Percentiles rank a stretch among this genome's conserved stretches.
Conservation (phyloP, 2,797 vertebrate species). For the Valencia hispanica region DNA sequence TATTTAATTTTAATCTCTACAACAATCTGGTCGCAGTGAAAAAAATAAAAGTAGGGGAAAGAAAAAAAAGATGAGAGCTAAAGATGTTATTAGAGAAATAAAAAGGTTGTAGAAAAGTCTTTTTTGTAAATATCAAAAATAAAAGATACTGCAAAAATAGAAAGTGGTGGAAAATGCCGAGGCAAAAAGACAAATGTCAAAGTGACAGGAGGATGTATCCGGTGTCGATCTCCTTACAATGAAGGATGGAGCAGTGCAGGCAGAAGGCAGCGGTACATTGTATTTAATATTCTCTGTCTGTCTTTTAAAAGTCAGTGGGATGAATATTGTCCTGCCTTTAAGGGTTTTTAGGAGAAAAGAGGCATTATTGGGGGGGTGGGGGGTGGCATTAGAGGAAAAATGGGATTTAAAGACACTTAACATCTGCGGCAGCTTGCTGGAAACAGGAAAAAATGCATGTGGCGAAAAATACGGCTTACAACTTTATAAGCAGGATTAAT, state of each 20-base stretch:
- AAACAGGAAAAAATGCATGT: constrained; percentile 26
- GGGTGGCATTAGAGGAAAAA: constrained; percentile 26
- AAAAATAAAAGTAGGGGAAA: constrained; percentile 19
- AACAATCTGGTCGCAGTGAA: too few relatives aligned
- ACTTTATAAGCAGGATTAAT: constrained; percentile 19
- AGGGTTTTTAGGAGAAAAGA: constrained; percentile 21
- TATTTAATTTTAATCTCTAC: too few relatives aligned
- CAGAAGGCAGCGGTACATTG: constrained; percentile 13
- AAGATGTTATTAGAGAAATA: constrained; percentile 18
- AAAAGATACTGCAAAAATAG: constrained; percentile 15
- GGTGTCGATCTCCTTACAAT: constrained; percentile 31
- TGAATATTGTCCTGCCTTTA: constrained; percentile 32
- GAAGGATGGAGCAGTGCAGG: constrained; percentile 24
- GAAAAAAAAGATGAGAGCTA: constrained; percentile 1
- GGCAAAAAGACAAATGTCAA: constrained; percentile 19
- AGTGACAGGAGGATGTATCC: constrained; percentile 30
- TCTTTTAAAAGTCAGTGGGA: constrained; percentile 28
- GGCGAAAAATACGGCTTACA: not conserved
- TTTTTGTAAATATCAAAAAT: constrained; percentile 43
- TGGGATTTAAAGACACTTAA: constrained; percentile 32
- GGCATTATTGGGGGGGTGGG: too few relatives aligned
- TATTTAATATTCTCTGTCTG: constrained; percentile 36
- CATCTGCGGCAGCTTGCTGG: constrained; percentile 21
- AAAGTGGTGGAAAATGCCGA: not conserved
- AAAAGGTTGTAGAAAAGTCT: constrained; percentile 6